Evolutionary conservation across 2,888 invertebrate genomes (phyloP).

Genomic region (Aleiodes leptofemur): DNA sequence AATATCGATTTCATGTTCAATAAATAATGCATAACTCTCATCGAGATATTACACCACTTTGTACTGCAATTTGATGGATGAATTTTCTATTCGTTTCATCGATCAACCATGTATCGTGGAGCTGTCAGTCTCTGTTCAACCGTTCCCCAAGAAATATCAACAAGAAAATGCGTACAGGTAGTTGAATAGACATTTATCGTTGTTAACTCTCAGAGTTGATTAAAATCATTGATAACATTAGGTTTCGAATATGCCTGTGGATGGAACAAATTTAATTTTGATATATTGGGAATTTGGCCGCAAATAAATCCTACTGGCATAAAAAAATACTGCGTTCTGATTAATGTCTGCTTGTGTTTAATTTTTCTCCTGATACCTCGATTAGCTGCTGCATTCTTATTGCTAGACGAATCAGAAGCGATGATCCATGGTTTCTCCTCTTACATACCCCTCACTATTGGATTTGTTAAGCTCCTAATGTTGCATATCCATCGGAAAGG

Average conservation of each 20-base stretch:
- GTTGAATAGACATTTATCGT: neutral
- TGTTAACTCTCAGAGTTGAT: neutral
- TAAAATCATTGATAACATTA: neutral
- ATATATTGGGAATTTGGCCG: constrained; percentile 4
- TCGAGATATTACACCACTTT: neutral
- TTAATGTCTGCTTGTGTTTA: neutral
- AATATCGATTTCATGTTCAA: too few species aligned
- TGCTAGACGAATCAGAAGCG: neutral
- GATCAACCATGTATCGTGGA: neutral
- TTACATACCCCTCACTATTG: constrained; percentile 1
- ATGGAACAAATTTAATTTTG: constrained; percentile 2
- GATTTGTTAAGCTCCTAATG: neutral
- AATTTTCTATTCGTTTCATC: neutral
- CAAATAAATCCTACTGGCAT: neutral
- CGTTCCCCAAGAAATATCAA: neutral
- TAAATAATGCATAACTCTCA: neutral
- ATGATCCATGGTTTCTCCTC: neutral
- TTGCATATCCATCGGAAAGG: neutral
- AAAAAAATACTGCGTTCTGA: neutral
- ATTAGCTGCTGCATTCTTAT: neutral
- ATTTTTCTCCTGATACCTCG: neutral
- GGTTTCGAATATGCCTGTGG: constrained; percentile 8
- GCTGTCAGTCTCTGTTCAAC: neutral
- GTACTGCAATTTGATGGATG: neutral
- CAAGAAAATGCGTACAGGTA: neutral